phyloP scores from a whole-genome alignment of 2,888 invertebrate species.

The Caenorhabditis sp. region DNA sequence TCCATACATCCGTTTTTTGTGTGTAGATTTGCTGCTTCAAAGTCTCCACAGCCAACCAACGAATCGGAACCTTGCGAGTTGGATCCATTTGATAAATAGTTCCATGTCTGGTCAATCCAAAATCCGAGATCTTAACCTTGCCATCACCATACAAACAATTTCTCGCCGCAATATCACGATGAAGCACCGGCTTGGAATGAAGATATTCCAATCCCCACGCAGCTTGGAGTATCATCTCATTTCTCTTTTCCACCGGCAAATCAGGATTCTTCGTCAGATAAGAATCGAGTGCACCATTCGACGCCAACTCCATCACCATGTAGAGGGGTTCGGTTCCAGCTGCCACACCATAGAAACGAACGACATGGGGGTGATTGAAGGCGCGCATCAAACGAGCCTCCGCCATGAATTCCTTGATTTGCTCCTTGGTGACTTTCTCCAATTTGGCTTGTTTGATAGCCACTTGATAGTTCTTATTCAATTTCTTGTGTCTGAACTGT shows the following conservation, averaged over 20 bases:
- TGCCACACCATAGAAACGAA: conserved; percentile 53
- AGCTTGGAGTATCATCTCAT: conserved; percentile 38
- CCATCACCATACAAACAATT: conserved; percentile 46
- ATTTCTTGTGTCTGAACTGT: conserved; percentile 2
- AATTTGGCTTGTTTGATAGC: conserved; percentile 50
- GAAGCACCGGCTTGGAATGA: conserved; percentile 42
- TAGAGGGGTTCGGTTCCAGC: conserved; percentile 54
- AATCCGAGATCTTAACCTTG: conserved; percentile 50
- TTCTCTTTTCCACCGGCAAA: conserved; percentile 28
- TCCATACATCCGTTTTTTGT: conserved; percentile 52
- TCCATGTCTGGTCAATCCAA: conserved; percentile 50
- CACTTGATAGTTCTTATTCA: conserved; percentile 5
- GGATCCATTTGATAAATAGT: conserved; percentile 47
- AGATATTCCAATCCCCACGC: conserved; percentile 51
- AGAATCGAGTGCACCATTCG: conserved; percentile 49
- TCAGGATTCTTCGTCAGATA: conserved; percentile 51
- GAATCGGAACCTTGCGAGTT: conserved; percentile 49
- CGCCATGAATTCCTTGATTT: conserved; percentile 56
- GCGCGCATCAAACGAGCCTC: conserved; percentile 58
- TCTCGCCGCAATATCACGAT: conserved; percentile 54
- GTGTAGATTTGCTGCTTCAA: conserved; percentile 41
- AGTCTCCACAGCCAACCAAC: conserved; percentile 62
- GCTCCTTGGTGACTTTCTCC: conserved; percentile 54
- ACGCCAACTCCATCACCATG: conserved; percentile 57
- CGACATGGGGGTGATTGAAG: conserved; percentile 55